These are phyloP conservation scores for Theodoxus fluviatilis DNA, from an alignment of 2,888 invertebrate genomes.

Conservation along the genomic window DNA sequence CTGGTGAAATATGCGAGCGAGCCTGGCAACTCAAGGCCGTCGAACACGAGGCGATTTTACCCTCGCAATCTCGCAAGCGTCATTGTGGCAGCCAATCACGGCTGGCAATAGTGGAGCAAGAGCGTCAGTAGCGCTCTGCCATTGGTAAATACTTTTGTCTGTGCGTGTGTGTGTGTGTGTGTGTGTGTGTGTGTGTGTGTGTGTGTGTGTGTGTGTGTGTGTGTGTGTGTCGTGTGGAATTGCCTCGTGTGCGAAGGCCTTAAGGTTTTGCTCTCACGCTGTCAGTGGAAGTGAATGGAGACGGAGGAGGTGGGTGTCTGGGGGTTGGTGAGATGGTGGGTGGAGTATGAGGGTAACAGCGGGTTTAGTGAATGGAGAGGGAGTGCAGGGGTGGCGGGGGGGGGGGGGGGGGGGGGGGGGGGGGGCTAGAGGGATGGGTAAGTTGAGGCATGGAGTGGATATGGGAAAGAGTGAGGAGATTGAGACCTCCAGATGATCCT, in stretches of 20 bases:
- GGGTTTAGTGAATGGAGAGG: not conserved
- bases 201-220: conserved; percentile 7
- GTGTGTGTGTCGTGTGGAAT: not conserved
- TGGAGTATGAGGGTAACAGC: not conserved
- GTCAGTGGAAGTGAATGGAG: no score
- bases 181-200: not conserved
- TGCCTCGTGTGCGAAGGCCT: not conserved
- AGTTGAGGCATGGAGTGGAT: not conserved
- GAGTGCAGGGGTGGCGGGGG: not conserved
- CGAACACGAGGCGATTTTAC: no score
- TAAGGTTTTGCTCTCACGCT: not conserved
- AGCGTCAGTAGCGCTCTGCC: no score
- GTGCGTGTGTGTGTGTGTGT: not conserved
- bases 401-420: not conserved
- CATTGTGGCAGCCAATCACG: no score
- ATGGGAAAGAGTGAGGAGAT: not conserved
- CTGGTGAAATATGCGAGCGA: no score
- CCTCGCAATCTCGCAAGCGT: no score
- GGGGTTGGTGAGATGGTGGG: not conserved
- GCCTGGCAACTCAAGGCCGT: no score
- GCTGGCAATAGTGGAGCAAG: no score
- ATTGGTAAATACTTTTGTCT: no score
- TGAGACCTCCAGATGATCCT: not conserved
- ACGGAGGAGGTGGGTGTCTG: not conserved
- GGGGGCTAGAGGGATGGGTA: not conserved